Evolutionary conservation across 2,797 vertebrate species (phyloP).

Genomic region (Melanotaenia nigrans): DNA sequence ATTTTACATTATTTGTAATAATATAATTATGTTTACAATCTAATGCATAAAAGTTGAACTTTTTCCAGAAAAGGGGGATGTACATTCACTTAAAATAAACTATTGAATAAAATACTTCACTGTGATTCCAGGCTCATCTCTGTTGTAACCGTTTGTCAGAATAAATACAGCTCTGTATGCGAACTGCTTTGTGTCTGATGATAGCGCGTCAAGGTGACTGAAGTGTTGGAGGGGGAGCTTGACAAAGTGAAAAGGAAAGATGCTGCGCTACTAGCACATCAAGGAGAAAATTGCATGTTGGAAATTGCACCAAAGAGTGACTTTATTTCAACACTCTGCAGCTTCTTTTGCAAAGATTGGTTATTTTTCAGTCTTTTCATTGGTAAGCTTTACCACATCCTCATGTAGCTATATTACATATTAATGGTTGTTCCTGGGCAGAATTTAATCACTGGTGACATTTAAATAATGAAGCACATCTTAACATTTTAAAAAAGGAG

Average conservation of each 20-base stretch:
- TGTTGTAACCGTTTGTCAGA: background rate
- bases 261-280: slow-evolving; percentile 21
- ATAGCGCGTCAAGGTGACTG: slow-evolving; percentile 44
- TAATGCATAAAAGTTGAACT: background rate
- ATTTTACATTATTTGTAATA: too few relatives aligned
- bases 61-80: background rate
- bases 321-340: slow-evolving; percentile 2
- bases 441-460: slow-evolving; percentile 39
- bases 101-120: background rate
- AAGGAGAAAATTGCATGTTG: slow-evolving; percentile 14
- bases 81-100: background rate
- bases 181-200: slow-evolving; percentile 31
- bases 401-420: slow-evolving; percentile 1
- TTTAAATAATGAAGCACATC: slow-evolving; percentile 24
- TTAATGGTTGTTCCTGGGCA: slow-evolving; percentile 25
- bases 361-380: slow-evolving; percentile 31
- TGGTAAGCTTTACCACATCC: slow-evolving; percentile 10
- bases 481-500: slow-evolving; percentile 22
- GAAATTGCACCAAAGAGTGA: slow-evolving; percentile 13
- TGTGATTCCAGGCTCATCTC: background rate
- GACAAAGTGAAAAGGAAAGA: slow-evolving; percentile 28
- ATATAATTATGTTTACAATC: background rate
- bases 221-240: slow-evolving; percentile 24
- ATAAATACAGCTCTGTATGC: slow-evolving; percentile 1
- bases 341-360: slow-evolving; percentile 14